Evolutionary conservation across 2,797 vertebrate genomes (phyloP).

Genomic region (Stomatorhinus walkeri): DNA sequence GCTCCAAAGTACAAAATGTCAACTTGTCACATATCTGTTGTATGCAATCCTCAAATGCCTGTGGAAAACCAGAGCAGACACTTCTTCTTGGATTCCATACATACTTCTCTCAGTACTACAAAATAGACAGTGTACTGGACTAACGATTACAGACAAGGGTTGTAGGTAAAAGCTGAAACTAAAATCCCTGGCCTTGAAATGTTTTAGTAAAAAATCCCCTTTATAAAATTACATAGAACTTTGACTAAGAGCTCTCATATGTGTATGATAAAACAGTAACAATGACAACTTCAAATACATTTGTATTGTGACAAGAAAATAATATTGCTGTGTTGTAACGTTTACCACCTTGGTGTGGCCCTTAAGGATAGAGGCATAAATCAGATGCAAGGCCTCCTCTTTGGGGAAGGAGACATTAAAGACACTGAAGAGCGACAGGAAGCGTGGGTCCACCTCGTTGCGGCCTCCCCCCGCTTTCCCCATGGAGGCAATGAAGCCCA

Average conservation of each 20-base stretch:
- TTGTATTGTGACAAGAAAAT: neutral
- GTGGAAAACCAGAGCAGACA: slow-evolving; percentile 22
- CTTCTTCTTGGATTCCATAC: neutral
- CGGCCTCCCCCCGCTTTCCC: slow-evolving; percentile 90
- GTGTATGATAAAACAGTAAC: neutral
- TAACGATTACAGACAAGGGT: neutral
- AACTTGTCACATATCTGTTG: slow-evolving; percentile 65
- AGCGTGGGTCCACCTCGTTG: slow-evolving; percentile 86
- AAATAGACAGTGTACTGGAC: neutral
- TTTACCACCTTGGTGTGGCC: slow-evolving; percentile 75
- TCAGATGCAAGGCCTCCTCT: slow-evolving; percentile 73
- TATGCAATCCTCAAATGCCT: slow-evolving; percentile 73
- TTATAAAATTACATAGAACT: neutral
- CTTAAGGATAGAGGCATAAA: slow-evolving; percentile 83
- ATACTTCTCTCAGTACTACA: neutral
- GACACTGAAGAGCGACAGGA: slow-evolving; percentile 84
- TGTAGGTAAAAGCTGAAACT: neutral
- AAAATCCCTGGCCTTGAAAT: neutral
- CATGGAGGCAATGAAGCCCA: slow-evolving; percentile 89
- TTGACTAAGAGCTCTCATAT: neutral
- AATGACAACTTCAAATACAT: neutral
- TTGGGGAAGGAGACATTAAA: slow-evolving; percentile 84
- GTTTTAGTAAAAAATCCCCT: neutral
- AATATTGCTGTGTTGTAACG: neutral
- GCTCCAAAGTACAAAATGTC: slow-evolving; percentile 75